Percentiles rank a stretch among this genome's conserved stretches.
Evolutionary conservation across 2,888 invertebrate species (phyloP).

Genomic region (Eurytoma californica): DNA sequence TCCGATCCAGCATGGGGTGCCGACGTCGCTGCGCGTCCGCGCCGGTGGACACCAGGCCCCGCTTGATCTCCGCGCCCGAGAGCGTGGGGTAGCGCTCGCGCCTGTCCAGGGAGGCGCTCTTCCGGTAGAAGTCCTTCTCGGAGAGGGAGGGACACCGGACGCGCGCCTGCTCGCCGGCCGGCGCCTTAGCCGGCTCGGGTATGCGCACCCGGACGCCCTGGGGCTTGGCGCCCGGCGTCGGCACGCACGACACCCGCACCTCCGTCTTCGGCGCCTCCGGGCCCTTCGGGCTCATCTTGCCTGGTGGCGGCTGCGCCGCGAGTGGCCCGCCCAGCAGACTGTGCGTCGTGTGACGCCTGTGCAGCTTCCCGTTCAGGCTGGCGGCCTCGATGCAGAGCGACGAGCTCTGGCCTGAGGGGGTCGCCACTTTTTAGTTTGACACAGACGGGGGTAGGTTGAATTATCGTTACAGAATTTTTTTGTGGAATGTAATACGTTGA

Average conservation of each 20-base stretch:
- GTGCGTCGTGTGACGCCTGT: constrained; percentile 59
- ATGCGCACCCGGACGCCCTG: constrained; percentile 70
- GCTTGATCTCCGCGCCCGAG: constrained; percentile 69
- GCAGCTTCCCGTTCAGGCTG: constrained; percentile 65
- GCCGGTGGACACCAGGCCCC: constrained; percentile 59
- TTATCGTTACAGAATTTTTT: no score
- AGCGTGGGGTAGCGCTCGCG: constrained; percentile 71
- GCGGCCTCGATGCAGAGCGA: constrained; percentile 1
- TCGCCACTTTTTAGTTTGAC: no score
- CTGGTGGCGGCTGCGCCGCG: not conserved
- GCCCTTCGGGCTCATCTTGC: constrained; percentile 71
- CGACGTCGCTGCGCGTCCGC: constrained; percentile 54
- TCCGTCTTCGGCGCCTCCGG: constrained; percentile 68
- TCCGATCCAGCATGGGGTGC: constrained; percentile 70
- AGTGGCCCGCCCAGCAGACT: constrained; percentile 31
- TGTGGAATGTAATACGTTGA: no score
- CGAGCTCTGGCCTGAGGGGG: constrained; percentile 19
- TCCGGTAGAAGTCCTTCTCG: constrained; percentile 71
- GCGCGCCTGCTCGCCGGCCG: constrained; percentile 57
- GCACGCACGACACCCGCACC: constrained; percentile 70
- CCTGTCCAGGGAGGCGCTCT: constrained; percentile 68
- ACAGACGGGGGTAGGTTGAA: no score
- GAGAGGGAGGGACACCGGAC: constrained; percentile 69
- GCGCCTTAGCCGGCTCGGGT: constrained; percentile 70
- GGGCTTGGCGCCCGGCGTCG: constrained; percentile 69